Base-by-base conservation (phyloP, 2,797 vertebrate species). In the Tympanoctomys barrerae region DNA sequence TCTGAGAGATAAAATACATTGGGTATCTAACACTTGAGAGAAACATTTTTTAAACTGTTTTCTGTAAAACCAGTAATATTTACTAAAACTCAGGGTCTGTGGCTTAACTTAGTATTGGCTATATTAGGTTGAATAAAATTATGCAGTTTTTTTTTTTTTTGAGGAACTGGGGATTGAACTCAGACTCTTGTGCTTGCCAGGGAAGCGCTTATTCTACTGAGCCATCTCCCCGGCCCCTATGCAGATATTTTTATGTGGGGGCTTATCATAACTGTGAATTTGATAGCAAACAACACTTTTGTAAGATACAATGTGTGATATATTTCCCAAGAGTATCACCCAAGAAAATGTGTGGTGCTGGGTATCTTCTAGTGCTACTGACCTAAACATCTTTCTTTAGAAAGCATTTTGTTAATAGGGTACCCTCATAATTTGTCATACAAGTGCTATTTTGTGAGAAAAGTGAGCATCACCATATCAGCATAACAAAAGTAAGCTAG, bases 1-100 rank as follows among this genome's bases (percentile, higher is more conserved):
- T 33, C 78, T 68, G 49, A 77, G 52, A 70, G 16, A 71, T 85
- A 6, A 0, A 28, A 3, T 1, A 28, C 22, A 1, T 19, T 33
- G 75, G 18, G 13, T 81, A 31, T 54, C n/a, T 71, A 49, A 87
- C 9, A 36, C 62, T n/a, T 24, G 79, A 75, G 59, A 26, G 66
- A 82, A 87, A 8, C 10, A 26, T 46, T 89, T 91, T 64, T 18
- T 1, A 59, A 90, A 77, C 9, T 52, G 6, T 49, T 95, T 92
- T 85, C 46, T 42, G 75, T 84, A 13, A 77, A 73, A 66, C 19
- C 12, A 22, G 57, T 70, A 64, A 52, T 39, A 28, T 57, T 87
- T 86, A 87, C 31, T 83, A 87, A 80, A 96, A 94, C 62, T 57
- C 26, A 78, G 18, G 9, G 59, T 10, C 22, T 79, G 13, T 73